A percentile compares a stretch with the other conserved stretches of the same genome.
Conservation (phyloP, 2,888 invertebrate genomes). For the Drosophila neoperkinsi region DNA sequence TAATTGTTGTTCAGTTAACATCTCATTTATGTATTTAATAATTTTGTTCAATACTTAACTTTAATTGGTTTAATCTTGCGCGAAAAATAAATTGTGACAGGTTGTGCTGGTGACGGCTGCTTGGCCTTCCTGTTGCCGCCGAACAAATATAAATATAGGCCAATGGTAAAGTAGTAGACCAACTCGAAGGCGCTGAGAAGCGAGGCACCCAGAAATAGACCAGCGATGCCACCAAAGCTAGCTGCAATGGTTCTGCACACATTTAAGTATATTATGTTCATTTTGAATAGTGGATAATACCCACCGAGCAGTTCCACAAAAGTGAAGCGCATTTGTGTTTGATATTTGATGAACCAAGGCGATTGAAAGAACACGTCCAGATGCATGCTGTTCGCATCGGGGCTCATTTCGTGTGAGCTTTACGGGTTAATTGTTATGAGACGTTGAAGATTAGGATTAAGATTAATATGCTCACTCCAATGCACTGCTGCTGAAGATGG, state of each 20-base stretch:
- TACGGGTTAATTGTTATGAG: not conserved
- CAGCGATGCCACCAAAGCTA: conserved; percentile 86
- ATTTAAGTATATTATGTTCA: not conserved
- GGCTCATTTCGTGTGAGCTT: conserved; percentile 43
- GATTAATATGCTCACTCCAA: conserved; percentile 63
- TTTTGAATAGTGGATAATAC: not conserved
- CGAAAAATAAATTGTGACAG: conserved; percentile 38
- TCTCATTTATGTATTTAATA: not conserved
- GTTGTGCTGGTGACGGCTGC: not conserved
- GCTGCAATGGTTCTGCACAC: conserved; percentile 72
- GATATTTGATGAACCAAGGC: conserved; percentile 83
- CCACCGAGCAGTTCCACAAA: conserved; percentile 85
- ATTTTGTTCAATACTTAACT: conserved; percentile 18
- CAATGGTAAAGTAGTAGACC: conserved; percentile 83
- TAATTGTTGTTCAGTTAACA: not conserved
- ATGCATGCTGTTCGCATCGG: conserved; percentile 32
- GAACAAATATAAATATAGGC: conserved; percentile 69
- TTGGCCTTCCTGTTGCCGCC: conserved; percentile 21
- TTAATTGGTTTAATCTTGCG: conserved; percentile 53
- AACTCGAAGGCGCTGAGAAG: conserved; percentile 85
- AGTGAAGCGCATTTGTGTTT: conserved; percentile 84
- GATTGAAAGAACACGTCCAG: conserved; percentile 84
- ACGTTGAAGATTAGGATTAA: not conserved
- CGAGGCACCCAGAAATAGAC: conserved; percentile 86
- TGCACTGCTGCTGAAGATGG: conserved; percentile 55